These are phyloP conservation scores for Zaprionus kolodkinae DNA, from an alignment of 1,140 invertebrate species.

Conservation along the genomic window DNA sequence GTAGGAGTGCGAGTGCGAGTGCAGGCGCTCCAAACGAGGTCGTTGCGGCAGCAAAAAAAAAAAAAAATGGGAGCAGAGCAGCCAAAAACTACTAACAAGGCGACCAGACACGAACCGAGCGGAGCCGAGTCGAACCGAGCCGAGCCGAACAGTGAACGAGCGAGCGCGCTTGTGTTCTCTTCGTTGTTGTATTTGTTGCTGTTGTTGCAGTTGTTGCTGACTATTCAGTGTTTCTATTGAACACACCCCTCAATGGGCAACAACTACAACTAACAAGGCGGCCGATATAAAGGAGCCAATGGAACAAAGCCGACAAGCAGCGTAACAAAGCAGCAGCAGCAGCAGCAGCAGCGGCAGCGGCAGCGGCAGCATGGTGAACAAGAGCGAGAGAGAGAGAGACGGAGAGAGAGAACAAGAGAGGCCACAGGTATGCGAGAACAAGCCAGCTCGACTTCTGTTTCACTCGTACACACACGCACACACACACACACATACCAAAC, in stretches of 20 bases:
- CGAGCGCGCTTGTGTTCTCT: slow-evolving; percentile 36
- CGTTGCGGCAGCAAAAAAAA: slow-evolving; percentile 57
- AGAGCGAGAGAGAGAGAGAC: slow-evolving; percentile 48
- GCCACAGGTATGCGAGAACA: slow-evolving; percentile 33
- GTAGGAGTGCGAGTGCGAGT: slow-evolving; percentile 7
- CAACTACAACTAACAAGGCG: slow-evolving; percentile 69
- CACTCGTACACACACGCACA: slow-evolving; percentile 20
- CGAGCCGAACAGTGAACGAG: slow-evolving; percentile 58
- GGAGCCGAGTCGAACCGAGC: slow-evolving; percentile 31
- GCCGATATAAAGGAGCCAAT: slow-evolving; percentile 79
- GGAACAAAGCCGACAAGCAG: slow-evolving; percentile 76
- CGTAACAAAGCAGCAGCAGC: slow-evolving; percentile 61
- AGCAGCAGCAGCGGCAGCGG: slow-evolving; percentile 40
- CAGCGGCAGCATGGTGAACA: slow-evolving; percentile 27
- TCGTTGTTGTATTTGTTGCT: slow-evolving; percentile 23
- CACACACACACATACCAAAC: slow-evolving; percentile 22
- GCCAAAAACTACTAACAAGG: slow-evolving; percentile 54
- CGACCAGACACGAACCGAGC: slow-evolving; percentile 65
- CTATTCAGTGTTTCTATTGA: slow-evolving; percentile 76
- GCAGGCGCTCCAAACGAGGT: slow-evolving; percentile 54
- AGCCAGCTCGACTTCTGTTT: slow-evolving; percentile 40
- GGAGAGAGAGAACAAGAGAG: slow-evolving; percentile 21
- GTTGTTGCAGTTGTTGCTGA: slow-evolving; percentile 7
- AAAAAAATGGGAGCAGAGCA: slow-evolving; percentile 58
- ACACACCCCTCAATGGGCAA: slow-evolving; percentile 81